Conservation (phyloP, 1,140 invertebrate species). For the Wasmannia auropunctata region DNA sequence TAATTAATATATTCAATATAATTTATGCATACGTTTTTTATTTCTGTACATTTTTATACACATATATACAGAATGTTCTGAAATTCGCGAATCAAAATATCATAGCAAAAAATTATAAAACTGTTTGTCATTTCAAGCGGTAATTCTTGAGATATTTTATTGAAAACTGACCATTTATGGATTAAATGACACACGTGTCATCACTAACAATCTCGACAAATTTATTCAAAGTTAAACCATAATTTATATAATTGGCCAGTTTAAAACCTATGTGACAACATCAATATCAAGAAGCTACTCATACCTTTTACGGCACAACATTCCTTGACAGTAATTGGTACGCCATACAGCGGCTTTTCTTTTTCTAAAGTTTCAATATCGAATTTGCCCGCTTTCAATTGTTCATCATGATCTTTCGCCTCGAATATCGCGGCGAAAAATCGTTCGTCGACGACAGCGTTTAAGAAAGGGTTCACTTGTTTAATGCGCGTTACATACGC, state of each 20-base stretch:
- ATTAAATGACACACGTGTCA: too few relatives aligned
- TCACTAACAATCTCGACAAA: too few relatives aligned
- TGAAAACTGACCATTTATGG: too few relatives aligned
- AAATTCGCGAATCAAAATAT: not conserved
- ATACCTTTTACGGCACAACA: slow-evolving; percentile 89
- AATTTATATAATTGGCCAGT: too few relatives aligned
- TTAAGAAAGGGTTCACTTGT: slow-evolving; percentile 90
- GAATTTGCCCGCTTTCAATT: slow-evolving; percentile 81
- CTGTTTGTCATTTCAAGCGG: too few relatives aligned
- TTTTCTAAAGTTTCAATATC: slow-evolving; percentile 80
- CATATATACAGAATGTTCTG: too few relatives aligned
- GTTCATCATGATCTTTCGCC: slow-evolving; percentile 87
- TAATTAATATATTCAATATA: not conserved
- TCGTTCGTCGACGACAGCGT: slow-evolving; percentile 91
- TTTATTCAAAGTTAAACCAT: too few relatives aligned
- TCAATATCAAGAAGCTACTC: not conserved
- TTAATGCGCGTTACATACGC: slow-evolving; percentile 89
- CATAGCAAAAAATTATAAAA: too few relatives aligned
- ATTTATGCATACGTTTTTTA: not conserved
- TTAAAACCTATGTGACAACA: too few relatives aligned
- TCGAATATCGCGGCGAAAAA: slow-evolving; percentile 90
- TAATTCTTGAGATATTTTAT: too few relatives aligned
- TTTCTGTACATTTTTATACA: not conserved
- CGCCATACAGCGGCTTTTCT: slow-evolving; percentile 89
- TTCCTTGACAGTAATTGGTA: slow-evolving; percentile 93